A percentile compares a stretch with the other conserved stretches of the same genome.
Conservation (phyloP, 1,140 invertebrate species). For the Popillia japonica region DNA sequence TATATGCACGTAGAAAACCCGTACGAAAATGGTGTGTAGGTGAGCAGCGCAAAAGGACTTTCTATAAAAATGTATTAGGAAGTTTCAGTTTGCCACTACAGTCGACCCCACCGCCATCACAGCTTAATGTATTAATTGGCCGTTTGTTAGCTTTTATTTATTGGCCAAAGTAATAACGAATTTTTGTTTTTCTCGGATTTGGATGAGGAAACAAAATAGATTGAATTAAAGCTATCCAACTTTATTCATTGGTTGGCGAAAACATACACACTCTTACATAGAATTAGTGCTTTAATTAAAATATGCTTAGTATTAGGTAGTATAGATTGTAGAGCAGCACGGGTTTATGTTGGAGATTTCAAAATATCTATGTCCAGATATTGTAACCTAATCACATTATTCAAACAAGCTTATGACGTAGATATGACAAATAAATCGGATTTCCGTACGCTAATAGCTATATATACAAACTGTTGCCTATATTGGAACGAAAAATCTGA, state of each 20-base stretch:
- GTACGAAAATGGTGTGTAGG: neutral
- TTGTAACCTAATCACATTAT: neutral
- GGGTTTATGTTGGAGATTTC: too few relatives aligned
- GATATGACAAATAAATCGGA: neutral
- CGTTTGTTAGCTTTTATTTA: conserved; percentile 31
- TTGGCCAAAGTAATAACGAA: conserved; percentile 4
- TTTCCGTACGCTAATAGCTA: neutral
- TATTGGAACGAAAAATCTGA: conserved; percentile 5
- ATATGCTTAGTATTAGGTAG: too few relatives aligned
- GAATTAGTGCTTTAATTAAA: too few relatives aligned
- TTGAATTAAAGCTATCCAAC: neutral
- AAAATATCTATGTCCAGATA: too few relatives aligned
- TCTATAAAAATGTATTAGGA: conserved; percentile 39
- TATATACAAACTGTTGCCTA: neutral
- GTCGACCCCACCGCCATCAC: neutral
- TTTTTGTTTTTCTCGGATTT: neutral
- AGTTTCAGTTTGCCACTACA: neutral
- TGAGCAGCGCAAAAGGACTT: neutral
- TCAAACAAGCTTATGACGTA: neutral
- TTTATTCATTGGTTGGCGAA: too few relatives aligned
- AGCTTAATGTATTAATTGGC: conserved; percentile 29
- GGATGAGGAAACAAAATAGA: neutral
- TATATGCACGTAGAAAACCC: neutral
- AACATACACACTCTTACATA: too few relatives aligned
- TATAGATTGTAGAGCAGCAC: too few relatives aligned